Evolutionary conservation across 2,797 vertebrate genomes (phyloP).

Genomic region (Clarias pachynema): DNA sequence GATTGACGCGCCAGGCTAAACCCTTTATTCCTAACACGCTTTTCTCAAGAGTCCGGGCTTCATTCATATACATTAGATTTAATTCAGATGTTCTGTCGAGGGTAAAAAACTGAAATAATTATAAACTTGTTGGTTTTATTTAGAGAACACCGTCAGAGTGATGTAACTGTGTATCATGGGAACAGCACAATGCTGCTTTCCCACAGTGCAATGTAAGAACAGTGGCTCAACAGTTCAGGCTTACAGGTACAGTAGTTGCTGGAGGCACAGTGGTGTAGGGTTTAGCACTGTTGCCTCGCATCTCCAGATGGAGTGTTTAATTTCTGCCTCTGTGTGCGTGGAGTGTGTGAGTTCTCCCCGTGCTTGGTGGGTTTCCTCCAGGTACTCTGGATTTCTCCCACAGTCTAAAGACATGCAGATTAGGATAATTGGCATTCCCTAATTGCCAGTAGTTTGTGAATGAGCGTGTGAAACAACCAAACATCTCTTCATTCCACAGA

Average conservation of each 20-base stretch:
- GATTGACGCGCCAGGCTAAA: slow-evolving; percentile 16
- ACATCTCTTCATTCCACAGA: too few relatives aligned
- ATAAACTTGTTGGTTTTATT: slow-evolving; percentile 7
- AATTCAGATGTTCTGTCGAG: not conserved
- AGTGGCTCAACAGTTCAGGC: not conserved
- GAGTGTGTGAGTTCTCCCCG: too few relatives aligned
- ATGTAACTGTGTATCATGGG: slow-evolving; percentile 3
- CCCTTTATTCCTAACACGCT: slow-evolving; percentile 9
- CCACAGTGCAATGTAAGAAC: not conserved
- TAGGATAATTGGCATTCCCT: too few relatives aligned
- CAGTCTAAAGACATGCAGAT: too few relatives aligned
- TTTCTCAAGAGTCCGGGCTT: slow-evolving; percentile 4
- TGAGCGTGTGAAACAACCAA: too few relatives aligned
- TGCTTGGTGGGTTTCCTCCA: too few relatives aligned
- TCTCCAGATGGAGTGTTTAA: too few relatives aligned
- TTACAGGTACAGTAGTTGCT: not conserved
- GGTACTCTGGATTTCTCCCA: too few relatives aligned
- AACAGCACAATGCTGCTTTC: slow-evolving; percentile 6
- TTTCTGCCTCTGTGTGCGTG: too few relatives aligned
- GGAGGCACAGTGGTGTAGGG: too few relatives aligned
- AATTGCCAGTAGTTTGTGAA: too few relatives aligned
- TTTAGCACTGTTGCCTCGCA: too few relatives aligned
- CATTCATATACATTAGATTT: not conserved
- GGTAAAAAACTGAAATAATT: not conserved
- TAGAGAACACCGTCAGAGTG: not conserved